Evolutionary conservation across 2,888 invertebrate species (phyloP), one percentile per base, ranked within the genome.

Genomic region (Chalcis sispes): DNA sequence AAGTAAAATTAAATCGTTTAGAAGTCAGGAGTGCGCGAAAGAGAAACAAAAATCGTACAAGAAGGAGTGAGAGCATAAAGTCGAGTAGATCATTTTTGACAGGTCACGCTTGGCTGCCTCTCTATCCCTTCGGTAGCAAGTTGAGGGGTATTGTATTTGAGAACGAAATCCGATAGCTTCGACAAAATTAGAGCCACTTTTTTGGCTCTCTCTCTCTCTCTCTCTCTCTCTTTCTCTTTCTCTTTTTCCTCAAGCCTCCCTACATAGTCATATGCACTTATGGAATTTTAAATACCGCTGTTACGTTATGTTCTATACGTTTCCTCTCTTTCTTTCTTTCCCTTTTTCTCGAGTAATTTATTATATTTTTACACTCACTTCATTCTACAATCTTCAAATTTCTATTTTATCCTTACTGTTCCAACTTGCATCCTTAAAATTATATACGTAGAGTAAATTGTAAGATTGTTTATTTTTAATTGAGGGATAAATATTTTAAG

Each of bases 81-180:
- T 59, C 36, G 59, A 59, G 65, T 71, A 82, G 81, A 85, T 81
- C 76, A 81, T 78, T 78, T 76, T 72, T 80, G 83, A 82, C 82
- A 82, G 80, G 42, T 42, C 79, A 82, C 80, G 82, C 81, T 81
- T 66, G 83, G 77, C 56, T 81, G 62, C 4, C n/a, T 32, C 46
- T 27, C 15, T 62, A 64, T 59, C 76, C 80, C 79, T 82, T 80
- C 80, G 80, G 79, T 80, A 81, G 80, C 79, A 10, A 75, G 29
- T 78, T 77, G 70, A 3, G 46, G 42, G 62, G 77, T 72, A 61
- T 77, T 79, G 66, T 71, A 67, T 46, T 66, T 61, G 58, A 75
- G 71, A 69, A 48, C 75, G 85, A 84, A 85, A 85, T 72, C 79
- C 78, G 86, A 86, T 83, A 83, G 81, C 73, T 61, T 29, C n/a